phyloP scores from a whole-genome alignment of 2,797 vertebrate genomes.

The Malurus leucopterus region DNA sequence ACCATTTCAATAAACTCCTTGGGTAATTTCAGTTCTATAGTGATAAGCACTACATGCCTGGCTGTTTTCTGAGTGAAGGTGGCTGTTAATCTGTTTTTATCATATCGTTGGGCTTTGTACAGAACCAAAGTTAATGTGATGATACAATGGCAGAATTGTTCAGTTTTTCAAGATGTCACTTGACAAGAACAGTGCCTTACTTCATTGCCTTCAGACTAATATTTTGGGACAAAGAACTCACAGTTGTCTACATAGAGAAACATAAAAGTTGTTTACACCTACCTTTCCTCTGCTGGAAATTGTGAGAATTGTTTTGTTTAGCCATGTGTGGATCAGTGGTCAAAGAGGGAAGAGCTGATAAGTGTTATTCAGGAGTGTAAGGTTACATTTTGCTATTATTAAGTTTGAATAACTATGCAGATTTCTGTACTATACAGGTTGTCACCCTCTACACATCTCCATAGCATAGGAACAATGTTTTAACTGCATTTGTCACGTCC shows the following conservation, averaged over 20 bases:
- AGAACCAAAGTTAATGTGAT: not conserved
- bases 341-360: not conserved
- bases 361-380: not conserved
- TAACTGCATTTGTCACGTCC: not conserved
- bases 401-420: not conserved
- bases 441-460: not conserved
- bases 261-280: not conserved
- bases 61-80: not conserved
- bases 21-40: not conserved
- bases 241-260: not conserved
- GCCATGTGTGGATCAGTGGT: not conserved
- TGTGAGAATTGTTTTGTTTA: not conserved
- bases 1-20: not conserved
- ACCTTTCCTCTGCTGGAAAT: not conserved
- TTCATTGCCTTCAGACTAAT: not conserved
- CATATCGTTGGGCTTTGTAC: not conserved
- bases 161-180: not conserved
- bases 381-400: not conserved
- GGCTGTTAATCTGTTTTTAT: not conserved
- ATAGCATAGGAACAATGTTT: not conserved
- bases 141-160: not conserved
- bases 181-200: not conserved
- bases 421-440: not conserved
- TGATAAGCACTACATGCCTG: not conserved
- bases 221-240: not conserved